Evolutionary conservation across 2,113 vertebrate genomes (phyloP), one percentile per base, ranked within the genome.

Genomic region (Blennius ocellaris): DNA sequence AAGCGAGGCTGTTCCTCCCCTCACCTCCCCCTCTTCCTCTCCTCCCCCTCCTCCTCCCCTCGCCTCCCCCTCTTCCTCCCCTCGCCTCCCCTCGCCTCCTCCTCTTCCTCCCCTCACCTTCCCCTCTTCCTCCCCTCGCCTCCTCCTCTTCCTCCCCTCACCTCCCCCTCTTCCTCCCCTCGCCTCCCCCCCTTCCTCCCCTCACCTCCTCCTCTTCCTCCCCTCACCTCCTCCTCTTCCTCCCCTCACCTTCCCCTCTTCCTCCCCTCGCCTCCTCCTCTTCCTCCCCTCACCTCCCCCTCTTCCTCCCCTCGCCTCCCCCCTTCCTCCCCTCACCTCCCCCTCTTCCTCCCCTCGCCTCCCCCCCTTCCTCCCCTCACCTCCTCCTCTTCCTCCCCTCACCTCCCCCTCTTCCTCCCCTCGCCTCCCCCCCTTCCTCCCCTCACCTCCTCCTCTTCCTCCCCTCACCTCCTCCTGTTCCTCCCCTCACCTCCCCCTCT

Each of bases 1-100:
- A 55, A 68, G 60, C 21, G 17, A 21, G 12, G 38, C 43, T 51
- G n/a, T n/a, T n/a, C n/a, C n/a, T n/a, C n/a, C n/a, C 21, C 21
- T 30, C 21, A 4, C 21, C 14, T 39, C 6, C 41, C 52, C 4
- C 7, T 60, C 38, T 61, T 14, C 30, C 44, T 44, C 6, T n/a
- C n/a, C n/a, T n/a, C n/a, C n/a, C n/a, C 30, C 30, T 4, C 17
- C 10, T 49, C 7, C 17, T 30, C 21, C 4, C 21, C 21, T 30
- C 21, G 21, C 21, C 14, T 39, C 6, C 41, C 52, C 4, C 7
- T 60, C 38, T 61, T 14, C 30, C 44, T 44, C 43, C 6, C n/a
- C n/a, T n/a, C n/a, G n/a, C n/a, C n/a, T n/a, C n/a, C n/a, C n/a
- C n/a, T n/a, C n/a, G n/a, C n/a, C n/a, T n/a, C n/a, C n/a, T n/a